A percentile compares a stretch with the other conserved stretches of the same genome.
Conservation (phyloP, 35 echinoderm and acorn worm genomes). For the Stichopus chloronotus region DNA sequence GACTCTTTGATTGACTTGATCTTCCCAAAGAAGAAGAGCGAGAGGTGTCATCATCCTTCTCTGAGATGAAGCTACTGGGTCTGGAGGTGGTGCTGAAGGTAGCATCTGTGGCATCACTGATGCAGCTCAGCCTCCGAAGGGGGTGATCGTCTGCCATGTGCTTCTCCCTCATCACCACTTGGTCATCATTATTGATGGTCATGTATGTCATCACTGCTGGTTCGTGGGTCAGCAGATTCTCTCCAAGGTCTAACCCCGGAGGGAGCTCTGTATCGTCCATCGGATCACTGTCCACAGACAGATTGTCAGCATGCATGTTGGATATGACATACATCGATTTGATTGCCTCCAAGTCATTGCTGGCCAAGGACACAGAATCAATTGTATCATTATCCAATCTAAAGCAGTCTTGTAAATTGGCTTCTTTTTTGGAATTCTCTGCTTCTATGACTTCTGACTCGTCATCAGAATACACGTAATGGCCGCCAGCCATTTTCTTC, state of each 20-base stretch:
- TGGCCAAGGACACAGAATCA: slow-evolving; percentile 78
- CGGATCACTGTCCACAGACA: slow-evolving; percentile 81
- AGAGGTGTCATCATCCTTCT: slow-evolving; percentile 68
- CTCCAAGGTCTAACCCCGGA: slow-evolving; percentile 68
- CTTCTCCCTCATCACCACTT: slow-evolving; percentile 97
- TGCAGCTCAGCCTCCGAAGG: slow-evolving; percentile 86
- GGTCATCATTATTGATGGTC: slow-evolving; percentile 92
- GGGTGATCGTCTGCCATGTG: slow-evolving; percentile 96
- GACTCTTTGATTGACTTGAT: slow-evolving; percentile 32
- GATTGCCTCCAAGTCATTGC: slow-evolving; percentile 88
- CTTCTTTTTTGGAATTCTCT: slow-evolving; percentile 45
- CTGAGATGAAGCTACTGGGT: slow-evolving; percentile 85
- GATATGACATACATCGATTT: slow-evolving; percentile 97
- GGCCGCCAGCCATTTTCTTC: slow-evolving; percentile 68
- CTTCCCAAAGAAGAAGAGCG: slow-evolving; percentile 36
- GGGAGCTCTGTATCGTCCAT: slow-evolving; percentile 66
- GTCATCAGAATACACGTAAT: slow-evolving; percentile 99
- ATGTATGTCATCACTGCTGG: slow-evolving; percentile 94
- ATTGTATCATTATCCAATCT: slow-evolving; percentile 73
- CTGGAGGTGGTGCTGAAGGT: slow-evolving; percentile 95
- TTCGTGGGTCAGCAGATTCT: slow-evolving; percentile 71
- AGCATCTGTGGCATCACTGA: slow-evolving; percentile 96
- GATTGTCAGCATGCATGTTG: slow-evolving; percentile 77
- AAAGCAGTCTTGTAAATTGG: slow-evolving; percentile 53
- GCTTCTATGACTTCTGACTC: slow-evolving; percentile 88